Evolutionary conservation across 2,797 vertebrate species (phyloP).

Genomic region (Thunnus albacares): DNA sequence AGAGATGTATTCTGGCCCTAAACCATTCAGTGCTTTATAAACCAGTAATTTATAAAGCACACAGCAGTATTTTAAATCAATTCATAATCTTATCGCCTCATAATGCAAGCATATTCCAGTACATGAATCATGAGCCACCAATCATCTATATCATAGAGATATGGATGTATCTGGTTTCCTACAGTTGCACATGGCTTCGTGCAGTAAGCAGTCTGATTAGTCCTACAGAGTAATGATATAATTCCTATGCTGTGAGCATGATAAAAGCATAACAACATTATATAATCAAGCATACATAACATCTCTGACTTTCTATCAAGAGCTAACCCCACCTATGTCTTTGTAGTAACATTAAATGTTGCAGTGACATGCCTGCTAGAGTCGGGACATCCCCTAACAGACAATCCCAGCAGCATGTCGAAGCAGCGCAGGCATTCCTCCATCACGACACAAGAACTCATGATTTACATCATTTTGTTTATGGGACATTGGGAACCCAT

Average conservation of each 20-base stretch:
- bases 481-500: not conserved
- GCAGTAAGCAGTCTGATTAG: not conserved
- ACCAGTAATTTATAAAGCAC: too few species aligned
- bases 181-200: not conserved
- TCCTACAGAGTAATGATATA: not conserved
- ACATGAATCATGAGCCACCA: too few species aligned
- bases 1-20: too few species aligned
- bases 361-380: constrained; percentile 31
- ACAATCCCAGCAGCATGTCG: constrained; percentile 27
- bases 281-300: not conserved
- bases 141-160: not conserved
- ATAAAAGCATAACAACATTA: not conserved
- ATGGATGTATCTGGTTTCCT: not conserved
- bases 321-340: constrained; percentile 5
- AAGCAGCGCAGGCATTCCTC: constrained; percentile 40
- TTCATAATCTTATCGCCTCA: too few species aligned
- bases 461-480: constrained; percentile 1
- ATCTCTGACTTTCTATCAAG: not conserved
- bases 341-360: constrained; percentile 13
- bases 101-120: too few species aligned
- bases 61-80: too few species aligned
- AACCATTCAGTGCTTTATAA: too few species aligned
- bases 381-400: constrained; percentile 35
- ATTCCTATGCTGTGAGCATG: not conserved
- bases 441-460: constrained; percentile 18